These are phyloP conservation scores for Cygnus olor DNA, from an alignment of 2,797 vertebrate genomes.

Conservation along the genomic window DNA sequence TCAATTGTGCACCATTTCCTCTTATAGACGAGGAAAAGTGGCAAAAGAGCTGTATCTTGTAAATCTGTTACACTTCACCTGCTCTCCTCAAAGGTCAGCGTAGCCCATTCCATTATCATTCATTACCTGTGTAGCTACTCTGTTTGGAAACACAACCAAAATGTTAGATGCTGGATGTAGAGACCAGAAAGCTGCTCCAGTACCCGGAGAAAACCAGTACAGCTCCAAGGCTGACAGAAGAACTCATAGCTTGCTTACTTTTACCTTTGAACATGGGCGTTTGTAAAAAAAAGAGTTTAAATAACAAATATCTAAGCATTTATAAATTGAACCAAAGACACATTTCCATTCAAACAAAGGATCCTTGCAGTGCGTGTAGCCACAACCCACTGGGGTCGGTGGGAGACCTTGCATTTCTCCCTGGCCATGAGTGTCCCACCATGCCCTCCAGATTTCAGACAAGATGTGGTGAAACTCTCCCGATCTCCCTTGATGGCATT, in stretches of 20 bases:
- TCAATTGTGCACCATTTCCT: neutral
- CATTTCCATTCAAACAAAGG: neutral
- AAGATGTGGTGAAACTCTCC: neutral
- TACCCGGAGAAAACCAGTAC: neutral
- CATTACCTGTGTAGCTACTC: neutral
- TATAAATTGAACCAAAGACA: neutral
- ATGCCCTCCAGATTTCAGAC: neutral
- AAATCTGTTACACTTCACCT: neutral
- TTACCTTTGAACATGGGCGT: neutral
- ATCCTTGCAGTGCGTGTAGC: accelerated
- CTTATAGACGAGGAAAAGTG: neutral
- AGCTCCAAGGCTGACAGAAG: neutral
- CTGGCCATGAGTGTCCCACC: accelerated
- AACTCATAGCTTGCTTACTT: neutral
- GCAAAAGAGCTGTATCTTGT: neutral
- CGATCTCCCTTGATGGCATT: neutral
- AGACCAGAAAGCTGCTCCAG: neutral
- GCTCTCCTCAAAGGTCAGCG: neutral
- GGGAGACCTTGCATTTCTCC: neutral
- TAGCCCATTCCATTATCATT: neutral
- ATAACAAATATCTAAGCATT: neutral
- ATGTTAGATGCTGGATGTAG: neutral
- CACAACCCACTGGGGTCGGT: neutral
- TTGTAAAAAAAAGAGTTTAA: neutral
- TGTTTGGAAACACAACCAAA: neutral